Percentiles rank a stretch among this genome's conserved stretches.
These are phyloP conservation scores for Caenorhabditis sinica DNA, from an alignment of 2,888 invertebrate species.

Conservation along the genomic window DNA sequence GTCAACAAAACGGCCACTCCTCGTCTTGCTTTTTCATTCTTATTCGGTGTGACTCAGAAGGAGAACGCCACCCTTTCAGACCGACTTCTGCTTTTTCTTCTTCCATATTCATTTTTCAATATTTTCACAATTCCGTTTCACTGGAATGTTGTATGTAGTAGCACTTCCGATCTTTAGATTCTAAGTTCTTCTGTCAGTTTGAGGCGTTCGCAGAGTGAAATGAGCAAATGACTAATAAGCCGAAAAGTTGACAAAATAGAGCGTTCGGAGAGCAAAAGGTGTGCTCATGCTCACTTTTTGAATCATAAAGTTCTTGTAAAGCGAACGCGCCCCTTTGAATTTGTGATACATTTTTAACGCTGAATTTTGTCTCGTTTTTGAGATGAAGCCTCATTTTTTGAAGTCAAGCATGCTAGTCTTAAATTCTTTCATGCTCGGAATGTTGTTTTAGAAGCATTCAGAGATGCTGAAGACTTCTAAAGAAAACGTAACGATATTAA, in stretches of 20 bases:
- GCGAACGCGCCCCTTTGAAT: background rate
- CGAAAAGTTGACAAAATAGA: slow-evolving; percentile 48
- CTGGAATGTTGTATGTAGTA: too few species aligned
- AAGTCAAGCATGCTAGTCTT: too few species aligned
- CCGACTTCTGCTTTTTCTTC: background rate
- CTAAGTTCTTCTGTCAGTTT: background rate
- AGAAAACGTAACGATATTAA: too few species aligned
- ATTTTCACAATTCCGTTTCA: background rate
- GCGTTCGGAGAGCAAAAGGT: background rate
- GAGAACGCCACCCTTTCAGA: slow-evolving; percentile 3
- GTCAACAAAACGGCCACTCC: slow-evolving; percentile 41
- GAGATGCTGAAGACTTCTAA: too few species aligned
- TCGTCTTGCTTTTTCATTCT: slow-evolving; percentile 14
- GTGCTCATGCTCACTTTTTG: slow-evolving; percentile 36
- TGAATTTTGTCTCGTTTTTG: too few species aligned
- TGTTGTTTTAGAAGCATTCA: too few species aligned
- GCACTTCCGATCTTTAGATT: background rate
- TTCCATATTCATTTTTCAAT: background rate
- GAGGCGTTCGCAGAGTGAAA: background rate
- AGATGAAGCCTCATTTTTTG: too few species aligned
- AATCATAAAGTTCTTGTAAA: slow-evolving; percentile 10
- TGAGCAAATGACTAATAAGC: slow-evolving; percentile 34
- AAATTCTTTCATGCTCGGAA: too few species aligned
- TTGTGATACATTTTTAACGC: background rate
- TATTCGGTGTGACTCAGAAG: slow-evolving; percentile 27